A percentile compares a stretch with the other conserved stretches of the same genome.
Evolutionary conservation across 2,888 invertebrate species (phyloP).

Genomic region (Choreutis nemorana): DNA sequence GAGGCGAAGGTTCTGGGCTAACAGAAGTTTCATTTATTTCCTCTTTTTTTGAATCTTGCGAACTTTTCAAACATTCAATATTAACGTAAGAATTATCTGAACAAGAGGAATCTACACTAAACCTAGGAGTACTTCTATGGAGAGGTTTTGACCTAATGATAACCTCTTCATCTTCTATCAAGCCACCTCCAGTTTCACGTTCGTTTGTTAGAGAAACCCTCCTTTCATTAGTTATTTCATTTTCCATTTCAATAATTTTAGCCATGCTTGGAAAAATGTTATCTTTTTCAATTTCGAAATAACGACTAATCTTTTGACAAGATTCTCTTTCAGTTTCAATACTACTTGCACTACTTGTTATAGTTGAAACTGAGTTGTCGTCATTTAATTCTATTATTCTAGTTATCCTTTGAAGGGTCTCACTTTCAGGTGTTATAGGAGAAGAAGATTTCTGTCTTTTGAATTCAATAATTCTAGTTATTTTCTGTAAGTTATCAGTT

Average conservation of each 20-base stretch:
- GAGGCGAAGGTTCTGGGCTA: slow-evolving; percentile 36
- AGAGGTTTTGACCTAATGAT: slow-evolving; percentile 42
- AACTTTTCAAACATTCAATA: slow-evolving; percentile 61
- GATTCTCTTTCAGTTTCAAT: slow-evolving; percentile 38
- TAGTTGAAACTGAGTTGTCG: slow-evolving; percentile 42
- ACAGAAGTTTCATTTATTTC: slow-evolving; percentile 32
- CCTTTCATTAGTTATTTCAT: slow-evolving; percentile 57
- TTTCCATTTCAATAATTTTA: slow-evolving; percentile 61
- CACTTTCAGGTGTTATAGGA: slow-evolving; percentile 31
- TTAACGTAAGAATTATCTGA: slow-evolving; percentile 66
- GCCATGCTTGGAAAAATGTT: slow-evolving; percentile 54
- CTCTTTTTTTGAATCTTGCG: slow-evolving; percentile 60
- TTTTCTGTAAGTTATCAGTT: slow-evolving; percentile 42
- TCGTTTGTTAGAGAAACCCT: slow-evolving; percentile 56
- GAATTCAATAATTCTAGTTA: slow-evolving; percentile 55
- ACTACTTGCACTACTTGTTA: slow-evolving; percentile 28
- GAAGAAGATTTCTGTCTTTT: slow-evolving; percentile 35
- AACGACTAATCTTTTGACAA: slow-evolving; percentile 40
- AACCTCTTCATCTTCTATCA: slow-evolving; percentile 40
- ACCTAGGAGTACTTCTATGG: slow-evolving; percentile 51
- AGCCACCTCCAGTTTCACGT: slow-evolving; percentile 54
- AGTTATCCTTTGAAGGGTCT: slow-evolving; percentile 44
- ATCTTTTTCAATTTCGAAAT: slow-evolving; percentile 49
- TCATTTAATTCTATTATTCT: slow-evolving; percentile 52
- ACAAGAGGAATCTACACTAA: slow-evolving; percentile 63